Evolutionary conservation across 2,888 invertebrate species (phyloP).

Genomic region (Drosophila glabriapex): DNA sequence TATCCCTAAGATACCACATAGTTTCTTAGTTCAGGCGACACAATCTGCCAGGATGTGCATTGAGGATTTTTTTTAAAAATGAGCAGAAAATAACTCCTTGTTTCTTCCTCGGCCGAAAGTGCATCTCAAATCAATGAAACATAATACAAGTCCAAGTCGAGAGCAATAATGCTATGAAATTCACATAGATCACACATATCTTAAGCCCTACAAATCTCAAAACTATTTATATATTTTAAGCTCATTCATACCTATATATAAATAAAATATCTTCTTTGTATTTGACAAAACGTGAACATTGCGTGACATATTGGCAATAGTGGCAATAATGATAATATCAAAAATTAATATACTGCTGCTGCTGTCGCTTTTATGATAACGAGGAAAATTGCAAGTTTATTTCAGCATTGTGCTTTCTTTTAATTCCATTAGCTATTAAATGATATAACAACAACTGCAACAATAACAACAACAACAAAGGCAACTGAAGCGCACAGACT

Average conservation of each 20-base stretch:
- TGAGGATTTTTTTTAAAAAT: not conserved
- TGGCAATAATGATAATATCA: not conserved
- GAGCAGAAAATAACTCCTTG: no score
- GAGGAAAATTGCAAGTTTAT: not conserved
- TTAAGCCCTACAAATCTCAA: not conserved
- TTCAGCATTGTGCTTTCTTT: constrained; percentile 20
- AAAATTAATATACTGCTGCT: constrained; percentile 16
- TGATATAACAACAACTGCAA: constrained; percentile 18
- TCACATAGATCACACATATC: not conserved
- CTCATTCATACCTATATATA: not conserved
- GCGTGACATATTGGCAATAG: constrained; percentile 1
- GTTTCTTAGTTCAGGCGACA: not conserved
- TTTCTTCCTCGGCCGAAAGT: no score
- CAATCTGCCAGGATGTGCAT: not conserved
- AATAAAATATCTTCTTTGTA: not conserved
- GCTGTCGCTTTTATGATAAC: constrained; percentile 1
- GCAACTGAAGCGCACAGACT: constrained; percentile 42
- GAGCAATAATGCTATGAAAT: not conserved
- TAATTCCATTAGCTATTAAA: constrained; percentile 18
- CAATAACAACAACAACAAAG: constrained; percentile 4
- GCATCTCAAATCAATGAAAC: no score
- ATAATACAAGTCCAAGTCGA: not conserved
- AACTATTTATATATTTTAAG: not conserved
- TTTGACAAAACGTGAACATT: not conserved
- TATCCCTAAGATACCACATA: not conserved